Evolutionary conservation across 2,797 vertebrate species (phyloP), one percentile per base, ranked within the genome.

Genomic region (Hoplostethus mediterraneus): DNA sequence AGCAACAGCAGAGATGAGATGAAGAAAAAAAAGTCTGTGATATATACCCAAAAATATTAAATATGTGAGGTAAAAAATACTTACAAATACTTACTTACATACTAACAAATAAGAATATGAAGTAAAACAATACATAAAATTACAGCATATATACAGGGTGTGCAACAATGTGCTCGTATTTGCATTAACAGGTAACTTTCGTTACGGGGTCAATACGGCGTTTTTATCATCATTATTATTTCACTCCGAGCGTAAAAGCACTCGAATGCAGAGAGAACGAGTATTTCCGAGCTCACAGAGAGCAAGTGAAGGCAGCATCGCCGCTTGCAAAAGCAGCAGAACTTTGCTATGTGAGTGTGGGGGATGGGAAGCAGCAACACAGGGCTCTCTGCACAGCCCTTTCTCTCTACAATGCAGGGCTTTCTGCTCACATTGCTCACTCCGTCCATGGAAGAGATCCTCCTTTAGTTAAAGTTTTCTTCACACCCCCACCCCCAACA

Each of bases 271-370:
- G 85, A 79, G 79, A 82, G 71, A 68, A 0, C 45, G 61, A 31
- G 68, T 45, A 13, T 86, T 87, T 36, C 45, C 87, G 74, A 88
- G 85, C 71, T 36, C 75, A 49, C 67, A 51, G 55, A 48, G 65
- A 55, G 82, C 7, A 14, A 82, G 16, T 80, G 89, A 93, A 93
- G 38, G 90, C 92, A 87, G n/a, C 92, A 89, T 74, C 80, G 56
- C 86, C 84, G 93, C 91, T 93, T 93, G 94, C 93, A 93, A 90
- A 94, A 93, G 94, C 93, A 93, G 93, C 92, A 94, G 93, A 95
- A 95, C 93, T 95, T 94, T 93, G 94, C 93, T 95, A 92, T 95
- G 88, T 92, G 92, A 87, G 74, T 85, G 91, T 94, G 94, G 94
- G 95, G 95, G 95, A 95, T 93, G 95, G 95, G 94, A 88, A 79